A percentile compares a stretch with the other conserved stretches of the same genome.
phyloP scores from a whole-genome alignment of 23 tunicate genomes.

The Botrylloides violaceus region DNA sequence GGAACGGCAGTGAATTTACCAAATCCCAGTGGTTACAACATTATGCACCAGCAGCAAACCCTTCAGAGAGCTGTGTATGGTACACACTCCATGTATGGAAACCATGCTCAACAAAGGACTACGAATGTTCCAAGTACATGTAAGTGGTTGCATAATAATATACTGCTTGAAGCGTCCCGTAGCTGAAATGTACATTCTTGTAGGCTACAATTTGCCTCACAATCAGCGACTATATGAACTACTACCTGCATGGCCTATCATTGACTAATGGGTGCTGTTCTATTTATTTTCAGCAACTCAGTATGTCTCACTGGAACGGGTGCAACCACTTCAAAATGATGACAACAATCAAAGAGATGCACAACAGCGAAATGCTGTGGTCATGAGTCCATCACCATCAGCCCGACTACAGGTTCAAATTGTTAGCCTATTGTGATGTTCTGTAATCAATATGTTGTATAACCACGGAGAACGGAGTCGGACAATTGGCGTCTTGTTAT shows the following conservation, averaged over 20 bases:
- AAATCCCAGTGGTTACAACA: conserved; percentile 74
- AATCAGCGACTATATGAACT: too few relatives aligned
- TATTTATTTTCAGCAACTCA: not conserved
- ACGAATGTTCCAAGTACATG: not conserved
- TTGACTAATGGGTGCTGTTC: too few relatives aligned
- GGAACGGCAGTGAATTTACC: conserved; percentile 51
- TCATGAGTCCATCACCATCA: conserved; percentile 16
- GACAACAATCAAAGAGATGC: not conserved
- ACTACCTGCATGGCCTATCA: too few relatives aligned
- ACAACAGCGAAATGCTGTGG: conserved; percentile 5
- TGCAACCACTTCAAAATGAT: conserved; percentile 1
- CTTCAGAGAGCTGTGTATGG: conserved; percentile 33
- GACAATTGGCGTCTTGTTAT: too few relatives aligned
- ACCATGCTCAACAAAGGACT: conserved; percentile 25
- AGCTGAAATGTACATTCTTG: too few relatives aligned
- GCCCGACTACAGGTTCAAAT: conserved; percentile 2
- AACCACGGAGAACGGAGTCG: too few relatives aligned
- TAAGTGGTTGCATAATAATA: not conserved
- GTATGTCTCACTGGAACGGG: conserved; percentile 7
- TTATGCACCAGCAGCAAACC: conserved; percentile 18
- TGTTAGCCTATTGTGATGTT: not conserved
- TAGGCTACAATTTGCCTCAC: too few relatives aligned
- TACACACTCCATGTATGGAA: conserved; percentile 27
- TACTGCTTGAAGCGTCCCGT: too few relatives aligned
- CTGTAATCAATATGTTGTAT: too few relatives aligned